These are phyloP conservation scores for Andrena bicolor DNA, from an alignment of 2,888 invertebrate species.

Conservation along the genomic window DNA sequence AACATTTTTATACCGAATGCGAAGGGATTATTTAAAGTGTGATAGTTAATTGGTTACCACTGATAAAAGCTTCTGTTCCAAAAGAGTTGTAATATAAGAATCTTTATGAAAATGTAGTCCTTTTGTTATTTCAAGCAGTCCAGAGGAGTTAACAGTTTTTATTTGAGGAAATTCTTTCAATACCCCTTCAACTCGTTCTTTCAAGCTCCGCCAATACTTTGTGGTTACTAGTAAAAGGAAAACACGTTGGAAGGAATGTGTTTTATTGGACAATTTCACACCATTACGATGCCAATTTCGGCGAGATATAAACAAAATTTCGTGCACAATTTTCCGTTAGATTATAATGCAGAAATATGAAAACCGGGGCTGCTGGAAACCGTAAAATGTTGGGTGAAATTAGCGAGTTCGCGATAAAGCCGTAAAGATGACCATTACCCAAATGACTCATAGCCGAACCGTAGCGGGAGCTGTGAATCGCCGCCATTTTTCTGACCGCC, in stretches of 20 bases:
- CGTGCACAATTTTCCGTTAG: slow-evolving; percentile 1
- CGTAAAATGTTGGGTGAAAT: slow-evolving; percentile 56
- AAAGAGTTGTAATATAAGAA: too few relatives aligned
- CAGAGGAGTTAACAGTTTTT: too few relatives aligned
- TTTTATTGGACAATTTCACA: slow-evolving; percentile 22
- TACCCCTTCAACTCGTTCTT: too few relatives aligned
- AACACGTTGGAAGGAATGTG: slow-evolving; percentile 17
- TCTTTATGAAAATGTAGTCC: too few relatives aligned
- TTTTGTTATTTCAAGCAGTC: too few relatives aligned
- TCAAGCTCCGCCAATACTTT: background rate
- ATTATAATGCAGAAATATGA: slow-evolving; percentile 16
- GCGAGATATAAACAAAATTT: slow-evolving; percentile 29
- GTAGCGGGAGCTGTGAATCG: background rate
- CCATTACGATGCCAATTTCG: slow-evolving; percentile 6
- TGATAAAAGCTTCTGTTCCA: too few relatives aligned
- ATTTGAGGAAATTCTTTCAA: too few relatives aligned
- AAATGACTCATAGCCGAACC: slow-evolving; percentile 50
- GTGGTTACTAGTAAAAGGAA: slow-evolving; percentile 6
- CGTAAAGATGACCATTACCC: slow-evolving; percentile 48
- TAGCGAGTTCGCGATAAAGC: slow-evolving; percentile 34
- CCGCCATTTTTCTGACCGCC: slow-evolving; percentile 35
- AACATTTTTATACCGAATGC: too few relatives aligned
- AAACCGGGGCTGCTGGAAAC: slow-evolving; percentile 40
- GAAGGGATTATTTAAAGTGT: too few relatives aligned
- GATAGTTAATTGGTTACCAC: too few relatives aligned